Evolutionary conservation across 2,888 invertebrate genomes (phyloP), one percentile per base, ranked within the genome.

Genomic region (Eupithecia insigniata): DNA sequence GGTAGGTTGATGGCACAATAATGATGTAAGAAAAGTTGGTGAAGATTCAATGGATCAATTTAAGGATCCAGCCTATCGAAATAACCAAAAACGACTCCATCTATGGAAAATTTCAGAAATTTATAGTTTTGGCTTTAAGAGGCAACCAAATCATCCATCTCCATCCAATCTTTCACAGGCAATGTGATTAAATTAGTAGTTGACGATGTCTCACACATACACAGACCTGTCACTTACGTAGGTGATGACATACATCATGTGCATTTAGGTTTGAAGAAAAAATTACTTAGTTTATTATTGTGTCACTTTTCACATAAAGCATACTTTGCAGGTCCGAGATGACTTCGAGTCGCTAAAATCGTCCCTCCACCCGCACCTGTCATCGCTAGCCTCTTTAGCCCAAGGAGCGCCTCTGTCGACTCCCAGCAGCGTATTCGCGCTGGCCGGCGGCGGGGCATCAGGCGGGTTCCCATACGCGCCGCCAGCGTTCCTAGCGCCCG

Each of bases 381-480:
- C 94, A 1, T 93, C 93, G 16, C 83, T 94, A 76, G 94, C 94
- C 1, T 94, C 94, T 0, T 81, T 94, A 36, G 94, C 94, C 5
- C 94, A 94, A 78, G 94, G 94, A 34, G 95, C 90, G 76, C 95
- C 91, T 73, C 90, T 92, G 83, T 92, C 92, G 5, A 89, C 91
- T 7, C 90, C 87, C 71, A 90, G 83, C 77, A 92, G 89, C 76
- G 93, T 93, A 64, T 93, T 92, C 76, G 91, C 94, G 16, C 81
- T 94, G 14, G 92, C 94, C 5, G 87, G 92, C 22, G 90, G 89
- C 1, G 94, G 93, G 10, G 85, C 90, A 0, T 77, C 91, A 1
- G 90, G 96, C 74, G 96, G 96, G 39, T 96, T 96, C 82, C 82
- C 95, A 0, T 96, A 96, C 84, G 95, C 96, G 14, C 96, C 95